phyloP scores from a whole-genome alignment of 2,888 invertebrate genomes.

The Strigamia transsilvanica region DNA sequence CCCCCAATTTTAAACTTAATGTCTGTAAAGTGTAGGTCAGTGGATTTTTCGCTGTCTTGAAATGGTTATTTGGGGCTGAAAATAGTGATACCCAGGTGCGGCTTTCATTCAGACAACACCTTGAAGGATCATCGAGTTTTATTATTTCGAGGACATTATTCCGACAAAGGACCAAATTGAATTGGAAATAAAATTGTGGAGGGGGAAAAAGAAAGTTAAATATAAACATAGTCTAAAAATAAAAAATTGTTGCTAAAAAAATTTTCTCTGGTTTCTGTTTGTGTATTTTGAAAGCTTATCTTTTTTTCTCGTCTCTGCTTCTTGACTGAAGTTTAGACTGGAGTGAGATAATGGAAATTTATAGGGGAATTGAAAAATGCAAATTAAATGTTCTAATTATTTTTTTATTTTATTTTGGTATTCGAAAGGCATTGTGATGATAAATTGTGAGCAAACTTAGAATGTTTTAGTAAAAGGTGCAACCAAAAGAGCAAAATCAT shows the following conservation, averaged over 20 bases:
- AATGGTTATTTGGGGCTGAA: constrained; percentile 19
- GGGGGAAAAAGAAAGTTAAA: constrained; percentile 1
- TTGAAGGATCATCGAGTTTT: neutral
- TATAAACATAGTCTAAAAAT: constrained; percentile 43
- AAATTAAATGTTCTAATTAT: neutral
- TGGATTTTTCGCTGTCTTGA: neutral
- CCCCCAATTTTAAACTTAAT: constrained; percentile 37
- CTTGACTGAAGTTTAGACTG: neutral
- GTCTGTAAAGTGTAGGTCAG: constrained; percentile 17
- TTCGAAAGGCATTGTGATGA: neutral
- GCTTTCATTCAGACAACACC: constrained; percentile 1
- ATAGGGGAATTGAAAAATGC: neutral
- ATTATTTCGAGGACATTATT: constrained; percentile 13
- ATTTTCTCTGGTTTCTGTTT: constrained; percentile 43
- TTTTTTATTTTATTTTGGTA: neutral
- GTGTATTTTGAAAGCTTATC: constrained; percentile 10
- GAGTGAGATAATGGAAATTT: neutral
- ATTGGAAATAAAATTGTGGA: constrained; percentile 3
- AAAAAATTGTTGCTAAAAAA: constrained; percentile 45
- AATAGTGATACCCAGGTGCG: neutral
- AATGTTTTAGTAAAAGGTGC: neutral
- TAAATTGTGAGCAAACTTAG: neutral
- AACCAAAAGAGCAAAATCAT: neutral
- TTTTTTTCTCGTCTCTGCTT: neutral
- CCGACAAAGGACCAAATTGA: constrained; percentile 26